A percentile compares a stretch with the other conserved stretches of the same genome.
Evolutionary conservation across 2,888 invertebrate genomes (phyloP).

Genomic region (Galerucella nymphaeae): DNA sequence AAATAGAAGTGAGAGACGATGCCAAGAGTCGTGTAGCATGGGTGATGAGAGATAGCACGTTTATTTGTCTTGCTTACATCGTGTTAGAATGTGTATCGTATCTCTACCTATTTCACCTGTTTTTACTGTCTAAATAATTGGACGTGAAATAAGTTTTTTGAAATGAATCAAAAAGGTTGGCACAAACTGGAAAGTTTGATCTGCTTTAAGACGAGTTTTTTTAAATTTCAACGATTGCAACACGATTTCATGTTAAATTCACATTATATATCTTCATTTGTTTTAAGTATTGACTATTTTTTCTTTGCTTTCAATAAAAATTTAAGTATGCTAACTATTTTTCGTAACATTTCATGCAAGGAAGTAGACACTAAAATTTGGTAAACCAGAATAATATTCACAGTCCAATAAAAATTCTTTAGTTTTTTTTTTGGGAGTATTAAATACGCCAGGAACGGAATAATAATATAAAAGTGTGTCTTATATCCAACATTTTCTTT

Average conservation of each 20-base stretch:
- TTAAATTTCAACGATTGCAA: no score
- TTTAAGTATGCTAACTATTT: not conserved
- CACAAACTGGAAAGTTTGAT: no score
- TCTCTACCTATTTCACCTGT: conserved; percentile 33
- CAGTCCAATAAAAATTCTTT: conserved; percentile 13
- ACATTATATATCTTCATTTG: not conserved
- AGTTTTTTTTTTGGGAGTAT: conserved; percentile 15
- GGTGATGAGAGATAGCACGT: conserved; percentile 36
- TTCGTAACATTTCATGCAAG: conserved; percentile 20
- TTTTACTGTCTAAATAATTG: conserved; percentile 22
- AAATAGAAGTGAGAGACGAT: conserved; percentile 16
- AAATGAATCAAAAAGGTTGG: no score
- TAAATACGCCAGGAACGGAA: conserved; percentile 13
- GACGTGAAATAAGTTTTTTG: conserved; percentile 7
- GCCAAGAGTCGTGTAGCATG: conserved; percentile 23
- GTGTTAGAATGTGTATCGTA: conserved; percentile 31
- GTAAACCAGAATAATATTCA: conserved; percentile 22
- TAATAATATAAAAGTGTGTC: conserved; percentile 3
- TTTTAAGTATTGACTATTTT: not conserved
- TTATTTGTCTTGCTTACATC: conserved; percentile 33
- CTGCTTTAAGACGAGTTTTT: no score
- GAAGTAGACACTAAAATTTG: conserved; percentile 27
- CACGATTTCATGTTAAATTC: not conserved
- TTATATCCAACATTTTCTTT: conserved; percentile 1
- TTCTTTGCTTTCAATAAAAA: not conserved